These are phyloP conservation scores for Thymelicus lineola DNA, from an alignment of 2,888 invertebrate genomes.

Conservation along the genomic window DNA sequence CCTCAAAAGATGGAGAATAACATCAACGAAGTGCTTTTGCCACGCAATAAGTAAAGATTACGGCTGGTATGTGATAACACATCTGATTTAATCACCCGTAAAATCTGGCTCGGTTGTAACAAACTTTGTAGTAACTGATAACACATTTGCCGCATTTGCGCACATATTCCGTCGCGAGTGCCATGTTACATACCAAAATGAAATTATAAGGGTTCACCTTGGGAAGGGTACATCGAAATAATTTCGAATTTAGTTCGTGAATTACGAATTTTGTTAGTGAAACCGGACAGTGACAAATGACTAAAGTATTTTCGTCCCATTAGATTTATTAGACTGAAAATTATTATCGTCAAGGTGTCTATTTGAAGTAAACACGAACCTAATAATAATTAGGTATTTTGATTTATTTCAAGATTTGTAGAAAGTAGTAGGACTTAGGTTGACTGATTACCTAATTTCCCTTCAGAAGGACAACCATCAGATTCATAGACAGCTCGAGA, in stretches of 20 bases:
- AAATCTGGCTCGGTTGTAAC: constrained; percentile 25
- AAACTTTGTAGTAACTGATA: constrained; percentile 34
- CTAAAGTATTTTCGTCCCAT: constrained; percentile 5
- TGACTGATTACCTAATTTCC: no score
- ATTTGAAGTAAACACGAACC: no score
- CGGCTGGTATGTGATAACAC: background rate
- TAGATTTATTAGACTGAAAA: background rate
- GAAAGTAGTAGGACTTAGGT: no score
- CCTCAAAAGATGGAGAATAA: no score
- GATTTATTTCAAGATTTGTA: no score
- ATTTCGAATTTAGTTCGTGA: constrained; percentile 31
- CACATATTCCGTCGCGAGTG: constrained; percentile 27
- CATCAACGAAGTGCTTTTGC: no score
- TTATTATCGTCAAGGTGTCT: no score
- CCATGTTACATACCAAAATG: constrained; percentile 17
- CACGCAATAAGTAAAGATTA: background rate
- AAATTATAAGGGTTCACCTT: constrained; percentile 32
- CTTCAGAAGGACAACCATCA: no score
- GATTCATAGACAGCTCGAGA: no score
- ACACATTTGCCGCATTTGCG: constrained; percentile 31
- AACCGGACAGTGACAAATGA: constrained; percentile 20
- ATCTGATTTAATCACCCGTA: constrained; percentile 5
- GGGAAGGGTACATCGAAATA: constrained; percentile 28
- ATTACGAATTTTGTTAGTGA: constrained; percentile 29
- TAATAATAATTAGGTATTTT: no score